These are phyloP conservation scores for Trichechus manatus DNA, from an alignment of 2,113 vertebrate species.

Conservation along the genomic window DNA sequence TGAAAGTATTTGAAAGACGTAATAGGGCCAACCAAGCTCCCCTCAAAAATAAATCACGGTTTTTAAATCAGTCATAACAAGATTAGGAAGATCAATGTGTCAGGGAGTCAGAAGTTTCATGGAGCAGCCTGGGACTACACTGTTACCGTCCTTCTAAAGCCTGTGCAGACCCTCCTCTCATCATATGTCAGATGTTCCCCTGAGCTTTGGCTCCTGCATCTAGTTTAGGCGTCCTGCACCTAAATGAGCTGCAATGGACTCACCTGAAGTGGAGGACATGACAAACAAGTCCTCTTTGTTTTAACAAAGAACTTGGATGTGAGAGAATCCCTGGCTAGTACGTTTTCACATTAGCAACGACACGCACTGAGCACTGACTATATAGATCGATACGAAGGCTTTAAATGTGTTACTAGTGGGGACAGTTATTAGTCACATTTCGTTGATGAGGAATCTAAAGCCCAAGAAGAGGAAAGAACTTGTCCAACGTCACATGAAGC, in stretches of 20 bases:
- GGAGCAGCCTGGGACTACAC: not conserved
- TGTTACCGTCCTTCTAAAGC: not conserved
- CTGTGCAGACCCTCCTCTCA: fast-evolving
- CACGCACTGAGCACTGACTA: not conserved
- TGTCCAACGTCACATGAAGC: not conserved
- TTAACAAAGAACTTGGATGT: not conserved
- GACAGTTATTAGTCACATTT: not conserved
- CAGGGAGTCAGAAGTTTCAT: not conserved
- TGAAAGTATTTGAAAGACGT: slow-evolving; percentile 70
- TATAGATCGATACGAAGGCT: not conserved
- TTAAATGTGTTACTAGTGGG: not conserved
- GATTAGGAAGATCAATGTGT: not conserved
- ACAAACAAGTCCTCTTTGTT: not conserved
- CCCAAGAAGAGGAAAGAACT: not conserved
- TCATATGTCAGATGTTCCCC: not conserved
- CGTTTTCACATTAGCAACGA: not conserved
- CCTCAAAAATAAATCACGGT: not conserved
- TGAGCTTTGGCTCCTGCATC: not conserved
- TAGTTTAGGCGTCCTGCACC: not conserved
- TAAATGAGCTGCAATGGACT: not conserved
- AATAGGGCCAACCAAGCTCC: not conserved
- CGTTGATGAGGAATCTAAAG: not conserved
- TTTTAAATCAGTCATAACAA: not conserved
- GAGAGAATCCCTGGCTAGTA: not conserved
- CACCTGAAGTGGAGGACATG: not conserved